Evolutionary conservation across 2,888 invertebrate species (phyloP), one percentile per base, ranked within the genome.

Genomic region (Podotricha telesiphe): DNA sequence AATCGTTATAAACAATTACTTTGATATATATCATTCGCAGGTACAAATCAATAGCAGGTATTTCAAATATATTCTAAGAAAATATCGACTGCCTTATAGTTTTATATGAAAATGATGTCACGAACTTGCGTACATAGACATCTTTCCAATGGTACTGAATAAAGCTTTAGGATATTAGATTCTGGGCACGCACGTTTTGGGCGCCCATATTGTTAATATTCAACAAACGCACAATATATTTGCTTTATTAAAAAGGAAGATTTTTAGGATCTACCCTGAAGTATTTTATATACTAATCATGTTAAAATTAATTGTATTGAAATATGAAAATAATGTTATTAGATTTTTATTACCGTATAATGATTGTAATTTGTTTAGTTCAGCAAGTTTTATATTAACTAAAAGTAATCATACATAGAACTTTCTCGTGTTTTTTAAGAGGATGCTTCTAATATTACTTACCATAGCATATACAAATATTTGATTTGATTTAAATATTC

Each of bases 171-270:
- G 51, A 20, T 64, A 68, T 55, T 59, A 40, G 19, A 68, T 68
- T 71, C 66, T 17, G 62, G 47, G 63, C 71, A 63, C 65, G 68
- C 22, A 7, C 47, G 48, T 17, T 66, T 59, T 53, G 47, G 64
- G 15, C 58, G 58, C 53, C 42, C 56, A 45, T 28, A 17, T 50
- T 71, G 28, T 71, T 66, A 68, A 62, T 62, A 71, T 71, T 71
- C 68, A 62, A 50, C 34, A 55, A 28, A 42, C 63, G 68, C 40
- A 40, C 45, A 4, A 65, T 61, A 62, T 58, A 66, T 71, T 63
- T 71, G 61, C 37, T 68, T 66, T 63, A 47, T 61, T 50, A 47
- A 45, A 69, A 70, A 63, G 42, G 40, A 48, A 63, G 50, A 45
- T 59, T 45, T 34, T 59, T 59, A 28, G 59, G 45, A 59, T 45